Conservation (phyloP, 2,888 invertebrate genomes). For the Heliothis peltigera region DNA sequence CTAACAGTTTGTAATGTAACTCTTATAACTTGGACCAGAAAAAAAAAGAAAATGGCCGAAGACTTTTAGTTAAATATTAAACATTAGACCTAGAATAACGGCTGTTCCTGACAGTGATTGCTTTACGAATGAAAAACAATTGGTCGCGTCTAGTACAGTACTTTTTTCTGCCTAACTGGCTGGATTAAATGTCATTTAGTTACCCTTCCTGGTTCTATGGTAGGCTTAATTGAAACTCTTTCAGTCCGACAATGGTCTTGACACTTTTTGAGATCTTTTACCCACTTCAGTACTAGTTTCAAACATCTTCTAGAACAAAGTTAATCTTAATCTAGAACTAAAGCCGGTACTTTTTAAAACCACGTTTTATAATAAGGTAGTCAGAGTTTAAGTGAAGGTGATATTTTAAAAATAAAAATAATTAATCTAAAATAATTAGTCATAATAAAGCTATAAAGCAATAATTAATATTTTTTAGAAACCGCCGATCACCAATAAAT, state of each 20-base stretch:
- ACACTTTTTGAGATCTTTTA: too few species aligned
- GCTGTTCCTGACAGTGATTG: constrained; percentile 80
- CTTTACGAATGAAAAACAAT: constrained; percentile 69
- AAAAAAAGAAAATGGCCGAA: constrained; percentile 62
- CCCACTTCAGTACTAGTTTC: too few species aligned
- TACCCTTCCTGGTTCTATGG: constrained; percentile 1
- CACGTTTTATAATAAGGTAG: too few species aligned
- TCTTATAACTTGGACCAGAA: constrained; percentile 23
- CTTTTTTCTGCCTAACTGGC: constrained; percentile 14
- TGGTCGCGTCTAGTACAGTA: constrained; percentile 21
- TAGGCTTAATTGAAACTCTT: too few species aligned
- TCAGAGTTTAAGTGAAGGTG: background rate
- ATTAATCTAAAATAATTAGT: background rate
- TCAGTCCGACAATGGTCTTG: too few species aligned
- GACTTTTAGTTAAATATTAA: constrained; percentile 81
- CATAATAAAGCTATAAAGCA: background rate
- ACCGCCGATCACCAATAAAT: background rate
- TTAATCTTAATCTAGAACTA: too few species aligned
- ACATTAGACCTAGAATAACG: constrained; percentile 66
- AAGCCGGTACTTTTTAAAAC: too few species aligned
- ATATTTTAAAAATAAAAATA: background rate
- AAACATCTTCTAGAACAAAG: too few species aligned
- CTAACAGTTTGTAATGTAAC: background rate
- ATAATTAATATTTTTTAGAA: background rate
- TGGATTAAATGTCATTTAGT: constrained; percentile 11